A percentile compares a stretch with the other conserved stretches of the same genome.
phyloP scores from a whole-genome alignment of 2,888 invertebrate species.

The Andrena minutula region DNA sequence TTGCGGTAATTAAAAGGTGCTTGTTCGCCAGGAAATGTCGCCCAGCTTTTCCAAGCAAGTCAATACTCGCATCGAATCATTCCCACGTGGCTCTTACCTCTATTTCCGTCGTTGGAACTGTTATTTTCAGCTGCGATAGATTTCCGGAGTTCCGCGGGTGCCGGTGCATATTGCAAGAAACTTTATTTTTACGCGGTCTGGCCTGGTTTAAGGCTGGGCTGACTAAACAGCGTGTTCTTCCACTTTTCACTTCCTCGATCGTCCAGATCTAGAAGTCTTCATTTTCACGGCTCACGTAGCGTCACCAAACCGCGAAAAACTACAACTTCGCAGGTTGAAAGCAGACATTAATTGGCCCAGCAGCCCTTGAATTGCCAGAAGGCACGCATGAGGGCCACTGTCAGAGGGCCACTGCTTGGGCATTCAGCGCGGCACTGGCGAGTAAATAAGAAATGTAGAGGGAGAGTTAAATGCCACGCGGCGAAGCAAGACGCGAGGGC shows the following conservation, averaged over 20 bases:
- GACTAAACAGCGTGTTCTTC: not conserved
- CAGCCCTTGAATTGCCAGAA: not conserved
- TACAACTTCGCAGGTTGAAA: not conserved
- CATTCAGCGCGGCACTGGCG: not conserved
- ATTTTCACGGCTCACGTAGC: too few species aligned
- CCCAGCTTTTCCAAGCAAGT: not conserved
- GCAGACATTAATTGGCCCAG: not conserved
- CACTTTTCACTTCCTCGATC: too few species aligned
- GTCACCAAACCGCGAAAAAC: too few species aligned
- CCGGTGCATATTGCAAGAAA: not conserved
- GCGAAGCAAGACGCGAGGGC: conserved; percentile 6
- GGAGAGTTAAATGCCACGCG: not conserved
- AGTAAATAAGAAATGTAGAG: conserved; percentile 16
- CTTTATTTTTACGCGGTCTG: conserved; percentile 1
- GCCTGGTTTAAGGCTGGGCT: not conserved
- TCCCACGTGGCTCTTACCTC: not conserved
- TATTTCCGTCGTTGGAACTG: not conserved
- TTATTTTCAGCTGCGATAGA: conserved; percentile 14
- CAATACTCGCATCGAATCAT: conserved; percentile 12
- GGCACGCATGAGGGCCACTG: not conserved
- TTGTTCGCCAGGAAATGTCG: not conserved
- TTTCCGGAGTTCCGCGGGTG: not conserved
- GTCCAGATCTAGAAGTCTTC: too few species aligned
- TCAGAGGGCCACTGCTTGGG: too few species aligned
- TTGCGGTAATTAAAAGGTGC: conserved; percentile 1